Evolutionary conservation across 30 jellyfish, hydroid and myxozoan species (phyloP).

Genomic region (Turritopsis rubra): DNA sequence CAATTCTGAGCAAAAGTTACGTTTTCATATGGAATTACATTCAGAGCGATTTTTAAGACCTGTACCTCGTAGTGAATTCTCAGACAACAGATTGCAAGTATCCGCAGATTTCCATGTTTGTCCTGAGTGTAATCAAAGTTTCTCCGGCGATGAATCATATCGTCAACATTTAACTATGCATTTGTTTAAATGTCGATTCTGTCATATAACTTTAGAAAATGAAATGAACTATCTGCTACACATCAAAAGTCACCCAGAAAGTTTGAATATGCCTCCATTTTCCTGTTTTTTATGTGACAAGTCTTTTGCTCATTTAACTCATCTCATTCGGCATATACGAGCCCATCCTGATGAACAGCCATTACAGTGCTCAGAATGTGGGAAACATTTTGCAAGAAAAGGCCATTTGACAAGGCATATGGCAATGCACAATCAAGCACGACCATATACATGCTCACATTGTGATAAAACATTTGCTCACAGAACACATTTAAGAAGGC

Average conservation of each 20-base stretch:
- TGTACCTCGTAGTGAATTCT: neutral
- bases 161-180: conserved; percentile 25
- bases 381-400: conserved; percentile 12
- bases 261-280: conserved; percentile 17
- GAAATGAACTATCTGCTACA: conserved; percentile 23
- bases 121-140: conserved; percentile 26
- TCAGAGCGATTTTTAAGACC: conserved; percentile 9
- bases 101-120: conserved; percentile 6
- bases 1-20: conserved; percentile 30
- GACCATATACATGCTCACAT: conserved; percentile 29
- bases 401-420: conserved; percentile 25
- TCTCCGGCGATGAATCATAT: conserved; percentile 14
- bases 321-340: conserved; percentile 23
- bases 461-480: conserved; percentile 38
- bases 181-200: conserved; percentile 27
- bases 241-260: conserved; percentile 16
- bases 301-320: conserved; percentile 16
- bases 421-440: conserved; percentile 27
- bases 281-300: conserved; percentile 30
- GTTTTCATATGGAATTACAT: conserved; percentile 27
- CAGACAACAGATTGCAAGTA: neutral
- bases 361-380: conserved; percentile 21
- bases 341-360: conserved; percentile 33
- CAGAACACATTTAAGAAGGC: conserved; percentile 36
- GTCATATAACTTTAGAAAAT: conserved; percentile 17